phyloP scores from a whole-genome alignment of 1,140 invertebrate genomes.

The Listronotus oregonensis region DNA sequence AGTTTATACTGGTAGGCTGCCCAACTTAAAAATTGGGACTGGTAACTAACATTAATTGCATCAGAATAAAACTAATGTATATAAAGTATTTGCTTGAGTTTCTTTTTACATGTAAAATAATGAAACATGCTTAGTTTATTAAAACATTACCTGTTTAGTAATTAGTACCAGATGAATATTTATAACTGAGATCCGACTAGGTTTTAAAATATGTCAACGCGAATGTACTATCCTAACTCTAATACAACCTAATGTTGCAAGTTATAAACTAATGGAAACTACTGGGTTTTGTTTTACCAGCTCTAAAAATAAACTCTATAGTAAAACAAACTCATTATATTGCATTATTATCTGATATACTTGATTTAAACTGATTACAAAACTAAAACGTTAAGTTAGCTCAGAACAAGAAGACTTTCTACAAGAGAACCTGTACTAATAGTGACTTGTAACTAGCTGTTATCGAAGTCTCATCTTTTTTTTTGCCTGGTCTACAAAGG shows the following conservation, averaged over 20 bases:
- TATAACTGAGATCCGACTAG: constrained; percentile 30
- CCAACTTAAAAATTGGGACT: no score
- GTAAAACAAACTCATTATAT: neutral
- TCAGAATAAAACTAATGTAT: no score
- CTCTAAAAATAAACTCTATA: neutral
- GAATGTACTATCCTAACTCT: constrained; percentile 2
- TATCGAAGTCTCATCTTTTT: constrained; percentile 8
- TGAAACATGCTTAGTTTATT: neutral
- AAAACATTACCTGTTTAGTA: neutral
- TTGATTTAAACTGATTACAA: constrained; percentile 26
- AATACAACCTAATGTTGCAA: neutral
- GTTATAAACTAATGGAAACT: no score
- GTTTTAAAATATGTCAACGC: constrained; percentile 19
- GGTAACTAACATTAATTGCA: no score
- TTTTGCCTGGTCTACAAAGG: constrained; percentile 19
- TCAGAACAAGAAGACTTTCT: constrained; percentile 36
- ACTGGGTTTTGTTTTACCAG: neutral
- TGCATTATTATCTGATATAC: constrained; percentile 7
- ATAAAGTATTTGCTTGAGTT: no score
- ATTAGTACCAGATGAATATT: constrained; percentile 19
- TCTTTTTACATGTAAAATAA: neutral
- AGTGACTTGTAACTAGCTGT: constrained; percentile 5
- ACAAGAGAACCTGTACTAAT: constrained; percentile 19
- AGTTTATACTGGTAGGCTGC: no score
- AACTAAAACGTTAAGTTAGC: constrained; percentile 38